These are phyloP conservation scores for Anthopleura sola DNA, from an alignment of 64 coral and sea anemone species.

Conservation along the genomic window DNA sequence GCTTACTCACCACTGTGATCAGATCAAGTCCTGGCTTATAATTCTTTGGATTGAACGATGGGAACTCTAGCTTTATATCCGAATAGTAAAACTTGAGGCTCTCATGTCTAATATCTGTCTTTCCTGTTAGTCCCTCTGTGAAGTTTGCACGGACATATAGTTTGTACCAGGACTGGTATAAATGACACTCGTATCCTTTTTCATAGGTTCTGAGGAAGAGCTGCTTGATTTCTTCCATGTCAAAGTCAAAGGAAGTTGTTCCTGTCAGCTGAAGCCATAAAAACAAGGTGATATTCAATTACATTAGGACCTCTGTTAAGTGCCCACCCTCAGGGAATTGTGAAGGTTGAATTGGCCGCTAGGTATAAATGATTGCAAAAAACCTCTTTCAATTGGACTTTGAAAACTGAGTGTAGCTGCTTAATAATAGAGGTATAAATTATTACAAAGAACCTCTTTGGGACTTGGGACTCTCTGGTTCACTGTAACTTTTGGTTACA, in stretches of 20 bases:
- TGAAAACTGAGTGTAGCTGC: too few species aligned
- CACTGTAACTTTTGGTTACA: too few species aligned
- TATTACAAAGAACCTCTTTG: too few species aligned
- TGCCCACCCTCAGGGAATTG: too few species aligned
- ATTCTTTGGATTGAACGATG: constrained; percentile 29
- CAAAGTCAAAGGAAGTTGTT: constrained; percentile 18
- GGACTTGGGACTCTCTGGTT: too few species aligned
- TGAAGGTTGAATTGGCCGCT: too few species aligned
- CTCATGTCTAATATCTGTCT: background rate
- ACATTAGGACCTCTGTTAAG: too few species aligned
- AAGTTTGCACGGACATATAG: constrained; percentile 33
- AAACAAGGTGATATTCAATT: background rate
- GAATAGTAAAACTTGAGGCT: constrained; percentile 16
- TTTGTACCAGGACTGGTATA: constrained; percentile 10
- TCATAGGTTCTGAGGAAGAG: constrained; percentile 14
- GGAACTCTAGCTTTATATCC: constrained; percentile 33
- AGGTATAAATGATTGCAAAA: too few species aligned
- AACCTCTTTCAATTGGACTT: too few species aligned
- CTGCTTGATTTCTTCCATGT: background rate
- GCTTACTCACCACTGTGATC: constrained; percentile 33
- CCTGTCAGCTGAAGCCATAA: constrained; percentile 4
- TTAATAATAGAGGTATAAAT: too few species aligned
- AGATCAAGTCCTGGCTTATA: constrained; percentile 56
- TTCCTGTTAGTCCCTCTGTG: constrained; percentile 46
- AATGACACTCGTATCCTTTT: background rate